Evolutionary conservation across 1,140 invertebrate species (phyloP), one percentile per base, ranked within the genome.

Genomic region (Apis cerana): DNA sequence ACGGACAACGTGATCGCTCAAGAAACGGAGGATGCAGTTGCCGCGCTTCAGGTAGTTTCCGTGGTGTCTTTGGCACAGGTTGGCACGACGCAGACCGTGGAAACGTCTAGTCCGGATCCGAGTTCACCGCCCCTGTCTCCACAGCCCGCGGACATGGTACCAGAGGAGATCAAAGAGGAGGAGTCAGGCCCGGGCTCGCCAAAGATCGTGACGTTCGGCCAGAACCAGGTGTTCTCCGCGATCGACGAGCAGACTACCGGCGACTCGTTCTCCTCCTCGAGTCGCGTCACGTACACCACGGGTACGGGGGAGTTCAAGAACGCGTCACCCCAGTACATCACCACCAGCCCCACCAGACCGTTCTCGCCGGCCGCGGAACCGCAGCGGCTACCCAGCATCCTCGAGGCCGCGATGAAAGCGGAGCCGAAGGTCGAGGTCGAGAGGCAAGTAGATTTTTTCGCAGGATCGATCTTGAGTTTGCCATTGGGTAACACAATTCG

Each of bases 381-480:
- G 59, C 94, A 94, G 58, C 91, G 95, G 87, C 89, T 96, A 86
- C 95, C 97, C 11, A 96, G 96, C 33, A 96, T 97, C 27, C 92
- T 97, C n/a, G 97, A 97, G 91, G 97, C 97, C 15, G 97, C 97
- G 17, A 97, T 98, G 88, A 97, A 98, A 90, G 97, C 97, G 21
- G 97, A 97, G 89, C 97, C 97, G 12, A 97, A 97, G 91, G 97
- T 97, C 21, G 97, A 97, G 93, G 97, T 97, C 23, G 97, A 97
- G 92, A 95, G 96, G 93, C 93, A 75, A n/a, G 67, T 27, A 21
- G 54, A 23, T 19, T 59, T 70, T 69, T 1, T 43, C 33, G 33
- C 5, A 2, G 2, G 33, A 43, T 43, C 33, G 5, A 43, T 1
- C 27, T 27, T 7, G 33, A 43, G 5, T 33, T 33, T 43, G 33